phyloP scores from a whole-genome alignment of 2,113 vertebrate genomes.

The Oxygymnocypris stewartii region DNA sequence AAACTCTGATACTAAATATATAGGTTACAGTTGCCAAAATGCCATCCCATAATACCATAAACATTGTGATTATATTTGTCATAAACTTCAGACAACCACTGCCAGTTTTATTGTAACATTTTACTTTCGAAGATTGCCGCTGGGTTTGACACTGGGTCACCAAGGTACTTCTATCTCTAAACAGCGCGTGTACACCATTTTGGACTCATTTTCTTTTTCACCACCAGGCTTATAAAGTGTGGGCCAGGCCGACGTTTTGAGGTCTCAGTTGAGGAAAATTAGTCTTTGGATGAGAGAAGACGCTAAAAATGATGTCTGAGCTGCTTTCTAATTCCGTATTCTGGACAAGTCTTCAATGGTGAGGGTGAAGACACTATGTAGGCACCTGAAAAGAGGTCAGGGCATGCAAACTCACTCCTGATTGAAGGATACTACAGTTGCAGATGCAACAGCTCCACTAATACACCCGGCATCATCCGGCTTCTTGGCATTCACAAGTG shows the following conservation, averaged over 20 bases:
- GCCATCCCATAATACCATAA: neutral
- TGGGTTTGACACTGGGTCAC: constrained; percentile 19
- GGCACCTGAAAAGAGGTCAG: constrained; percentile 46
- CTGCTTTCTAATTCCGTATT: constrained; percentile 51
- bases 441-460: neutral
- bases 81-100: neutral
- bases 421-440: constrained; percentile 1
- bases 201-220: constrained; percentile 2
- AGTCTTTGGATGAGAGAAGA: constrained; percentile 43
- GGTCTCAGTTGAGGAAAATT: constrained; percentile 50
- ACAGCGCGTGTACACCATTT: neutral
- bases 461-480: neutral
- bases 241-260: constrained; percentile 50
- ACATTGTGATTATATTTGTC: neutral
- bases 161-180: neutral
- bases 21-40: neutral
- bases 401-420: constrained; percentile 40
- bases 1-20: neutral
- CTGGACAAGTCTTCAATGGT: constrained; percentile 49
- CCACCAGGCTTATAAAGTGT: constrained; percentile 40
- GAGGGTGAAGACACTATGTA: constrained; percentile 20
- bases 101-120: neutral
- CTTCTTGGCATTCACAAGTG: neutral
- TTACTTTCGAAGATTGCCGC: neutral
- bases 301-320: constrained; percentile 45